Conservation (phyloP, 1,140 invertebrate genomes). For the Diorhabda carinulata region DNA sequence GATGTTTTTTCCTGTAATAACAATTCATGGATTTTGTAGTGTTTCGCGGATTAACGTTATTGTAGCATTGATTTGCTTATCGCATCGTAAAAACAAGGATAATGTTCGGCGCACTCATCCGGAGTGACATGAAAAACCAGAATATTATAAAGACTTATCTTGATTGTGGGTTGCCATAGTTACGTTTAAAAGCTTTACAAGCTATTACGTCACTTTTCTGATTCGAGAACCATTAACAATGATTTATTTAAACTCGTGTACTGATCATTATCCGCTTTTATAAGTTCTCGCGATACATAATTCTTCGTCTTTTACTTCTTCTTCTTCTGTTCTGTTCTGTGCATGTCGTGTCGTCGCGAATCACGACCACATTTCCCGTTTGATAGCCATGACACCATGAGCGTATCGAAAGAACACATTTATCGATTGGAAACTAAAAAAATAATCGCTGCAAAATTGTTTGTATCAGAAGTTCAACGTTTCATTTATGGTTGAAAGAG, state of each 20-base stretch:
- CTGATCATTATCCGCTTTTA: background rate
- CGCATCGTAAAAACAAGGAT: too few relatives aligned
- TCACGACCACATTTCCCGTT: slow-evolving; percentile 1
- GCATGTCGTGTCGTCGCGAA: slow-evolving; percentile 1
- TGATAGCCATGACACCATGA: background rate
- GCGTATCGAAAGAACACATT: background rate
- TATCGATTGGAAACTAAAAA: background rate
- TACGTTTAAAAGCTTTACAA: slow-evolving; percentile 3
- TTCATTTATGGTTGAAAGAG: background rate
- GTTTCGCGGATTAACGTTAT: too few relatives aligned
- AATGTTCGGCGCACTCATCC: background rate
- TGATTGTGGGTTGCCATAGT: background rate
- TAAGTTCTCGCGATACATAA: slow-evolving; percentile 2
- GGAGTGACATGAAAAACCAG: background rate
- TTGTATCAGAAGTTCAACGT: background rate
- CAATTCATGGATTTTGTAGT: too few relatives aligned
- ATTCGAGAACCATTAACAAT: slow-evolving; percentile 1
- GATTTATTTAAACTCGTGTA: background rate
- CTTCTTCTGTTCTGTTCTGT: background rate
- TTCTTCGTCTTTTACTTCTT: background rate
- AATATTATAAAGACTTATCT: background rate
- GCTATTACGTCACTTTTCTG: background rate
- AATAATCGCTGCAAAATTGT: background rate
- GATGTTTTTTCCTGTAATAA: too few relatives aligned
- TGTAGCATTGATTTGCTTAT: too few relatives aligned